Base-by-base conservation (phyloP, 2,113 vertebrate species). In the Oceanites oceanicus region DNA sequence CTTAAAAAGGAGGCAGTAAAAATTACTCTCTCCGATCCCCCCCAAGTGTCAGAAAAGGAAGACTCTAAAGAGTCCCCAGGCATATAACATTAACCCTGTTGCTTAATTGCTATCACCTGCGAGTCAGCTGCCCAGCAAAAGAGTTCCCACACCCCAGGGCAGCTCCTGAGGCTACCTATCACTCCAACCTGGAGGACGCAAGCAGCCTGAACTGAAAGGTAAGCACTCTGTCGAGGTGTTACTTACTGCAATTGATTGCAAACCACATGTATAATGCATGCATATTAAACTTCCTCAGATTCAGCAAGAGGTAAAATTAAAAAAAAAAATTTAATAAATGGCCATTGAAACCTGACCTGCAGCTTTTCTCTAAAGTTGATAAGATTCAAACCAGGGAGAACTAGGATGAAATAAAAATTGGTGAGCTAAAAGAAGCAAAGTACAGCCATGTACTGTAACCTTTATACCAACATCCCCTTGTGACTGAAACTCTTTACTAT, bases 71-170 rank as follows among this genome's bases (percentile, higher is more conserved):
- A 55, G 73, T 78, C 34, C 22, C 18, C 1, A 1, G 26, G 29
- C 23, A 36, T 4, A 58, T 27, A 83, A 75, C 45, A 67, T 17
- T 32, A 89, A 70, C 30, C 6, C 30, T 38, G 11, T 15, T 55
- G 22, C 58, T 81, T n/a, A 38, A 42, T 8, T 0, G 0, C 40
- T 13, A 15, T 16, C 0, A 0, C 26, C 58, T 47, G 29, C 1
- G 4, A n/a, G 93, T 9, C 74, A 67, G 62, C 32, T 86, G 68
- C 30, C 45, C 34, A 44, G 42, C 13, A 59, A 26, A 62, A n/a
- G 0, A 0, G 61, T 42, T 91, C 53, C 61, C 47, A 45, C 20
- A 47, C 3, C 9, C 19, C 1, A 0, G 44, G 44, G 47, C 21
- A 65, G 49, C 26, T 68, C 52, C 40, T 0, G 0, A 44, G n/a